phyloP scores from a whole-genome alignment of 2,888 invertebrate genomes.

The Biston stratarius region DNA sequence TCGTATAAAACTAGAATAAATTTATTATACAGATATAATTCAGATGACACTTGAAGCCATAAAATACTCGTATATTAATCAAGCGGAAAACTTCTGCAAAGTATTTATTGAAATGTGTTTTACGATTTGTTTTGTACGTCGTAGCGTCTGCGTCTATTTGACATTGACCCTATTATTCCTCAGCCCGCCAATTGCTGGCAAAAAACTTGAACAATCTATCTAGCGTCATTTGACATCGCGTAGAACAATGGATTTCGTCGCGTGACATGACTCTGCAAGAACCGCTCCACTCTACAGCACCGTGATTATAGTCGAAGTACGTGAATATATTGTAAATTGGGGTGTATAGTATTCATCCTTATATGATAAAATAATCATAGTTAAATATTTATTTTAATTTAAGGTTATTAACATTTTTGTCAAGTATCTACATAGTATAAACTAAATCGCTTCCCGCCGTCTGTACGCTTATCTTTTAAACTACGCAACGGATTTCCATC shows the following conservation, averaged over 20 bases:
- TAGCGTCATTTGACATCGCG: slow-evolving; percentile 58
- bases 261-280: slow-evolving; percentile 49
- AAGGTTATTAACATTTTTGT: too few relatives aligned
- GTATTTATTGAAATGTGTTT: slow-evolving; percentile 18
- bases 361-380: too few relatives aligned
- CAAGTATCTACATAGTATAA: too few relatives aligned
- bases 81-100: slow-evolving; percentile 12
- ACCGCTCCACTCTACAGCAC: slow-evolving; percentile 12
- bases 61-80: slow-evolving; percentile 19
- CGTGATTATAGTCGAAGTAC: slow-evolving; percentile 23
- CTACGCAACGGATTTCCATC: too few relatives aligned
- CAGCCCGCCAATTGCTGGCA: slow-evolving; percentile 55
- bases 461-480: too few relatives aligned
- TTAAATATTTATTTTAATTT: too few relatives aligned
- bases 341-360: too few relatives aligned
- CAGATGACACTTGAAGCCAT: slow-evolving; percentile 12
- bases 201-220: slow-evolving; percentile 51
- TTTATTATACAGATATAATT: slow-evolving; percentile 10
- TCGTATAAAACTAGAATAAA: neutral
- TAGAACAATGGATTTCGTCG: slow-evolving; percentile 67
- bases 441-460: too few relatives aligned
- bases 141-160: slow-evolving; percentile 31
- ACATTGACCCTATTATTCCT: slow-evolving; percentile 57
- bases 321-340: slow-evolving; percentile 25
- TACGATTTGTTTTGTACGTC: slow-evolving; percentile 37